Percentiles rank a stretch among this genome's conserved stretches.
Evolutionary conservation across 2,113 vertebrate species (phyloP).

Genomic region (Catharus bicknelli): DNA sequence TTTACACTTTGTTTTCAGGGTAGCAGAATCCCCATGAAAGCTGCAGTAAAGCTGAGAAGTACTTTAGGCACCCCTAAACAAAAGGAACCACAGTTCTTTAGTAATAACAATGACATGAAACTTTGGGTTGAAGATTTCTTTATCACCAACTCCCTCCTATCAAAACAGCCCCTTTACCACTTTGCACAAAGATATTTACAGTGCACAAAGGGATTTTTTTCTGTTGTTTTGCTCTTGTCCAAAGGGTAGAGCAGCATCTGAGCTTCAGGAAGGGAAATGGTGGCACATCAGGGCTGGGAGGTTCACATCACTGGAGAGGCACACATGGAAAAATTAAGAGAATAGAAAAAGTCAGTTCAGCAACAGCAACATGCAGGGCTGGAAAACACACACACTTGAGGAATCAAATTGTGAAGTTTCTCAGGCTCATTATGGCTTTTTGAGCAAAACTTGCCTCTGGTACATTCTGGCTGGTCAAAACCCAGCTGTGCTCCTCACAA

Average conservation of each 20-base stretch:
- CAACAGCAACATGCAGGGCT: not conserved
- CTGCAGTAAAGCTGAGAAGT: not conserved
- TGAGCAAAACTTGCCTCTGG: not conserved
- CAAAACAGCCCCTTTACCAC: not conserved
- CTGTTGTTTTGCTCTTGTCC: not conserved
- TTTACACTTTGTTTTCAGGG: not conserved
- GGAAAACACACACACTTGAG: not conserved
- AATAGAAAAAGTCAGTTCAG: not conserved
- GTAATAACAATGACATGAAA: not conserved
- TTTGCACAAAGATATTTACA: not conserved
- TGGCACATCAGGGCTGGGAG: not conserved
- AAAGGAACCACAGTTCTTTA: not conserved
- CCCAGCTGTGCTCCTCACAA: not conserved
- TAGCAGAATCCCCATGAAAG: not conserved
- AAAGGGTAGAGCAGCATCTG: not conserved
- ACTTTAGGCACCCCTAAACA: not conserved
- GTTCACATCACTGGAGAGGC: not conserved
- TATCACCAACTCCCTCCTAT: not conserved
- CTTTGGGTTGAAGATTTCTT: not conserved
- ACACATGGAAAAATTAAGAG: not conserved
- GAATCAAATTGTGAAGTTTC: not conserved
- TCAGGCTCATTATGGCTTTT: not conserved
- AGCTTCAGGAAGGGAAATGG: not conserved
- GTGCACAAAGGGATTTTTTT: not conserved
- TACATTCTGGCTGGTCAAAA: not conserved